These are phyloP conservation scores for Neofelis nebulosa DNA, from an alignment of 2,113 vertebrate species.

Conservation along the genomic window DNA sequence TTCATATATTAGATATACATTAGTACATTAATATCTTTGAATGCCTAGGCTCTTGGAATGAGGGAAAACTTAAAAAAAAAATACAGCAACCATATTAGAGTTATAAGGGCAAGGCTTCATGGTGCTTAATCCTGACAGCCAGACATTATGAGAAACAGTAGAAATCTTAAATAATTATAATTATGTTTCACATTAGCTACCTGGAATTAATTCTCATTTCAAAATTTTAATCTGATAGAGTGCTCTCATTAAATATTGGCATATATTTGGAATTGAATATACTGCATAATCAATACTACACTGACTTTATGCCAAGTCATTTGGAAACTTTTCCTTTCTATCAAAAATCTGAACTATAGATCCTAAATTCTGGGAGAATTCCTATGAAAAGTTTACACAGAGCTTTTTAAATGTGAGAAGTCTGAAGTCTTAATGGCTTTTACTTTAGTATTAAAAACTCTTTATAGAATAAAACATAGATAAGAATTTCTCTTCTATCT, in stretches of 20 bases:
- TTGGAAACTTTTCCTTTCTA: not conserved
- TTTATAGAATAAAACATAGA: not conserved
- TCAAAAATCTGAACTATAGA: slow-evolving; percentile 9
- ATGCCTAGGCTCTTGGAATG: not conserved
- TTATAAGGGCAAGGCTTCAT: not conserved
- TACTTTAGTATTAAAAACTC: not conserved
- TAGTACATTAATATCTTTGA: not conserved
- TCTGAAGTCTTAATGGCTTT: not conserved
- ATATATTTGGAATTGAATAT: not conserved
- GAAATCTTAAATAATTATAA: not conserved
- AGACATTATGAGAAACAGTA: not conserved
- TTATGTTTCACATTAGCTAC: not conserved
- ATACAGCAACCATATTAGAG: not conserved
- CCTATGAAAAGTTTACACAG: not conserved
- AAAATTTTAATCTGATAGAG: slow-evolving; percentile 40
- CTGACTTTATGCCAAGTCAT: not conserved
- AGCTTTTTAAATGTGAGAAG: slow-evolving; percentile 37
- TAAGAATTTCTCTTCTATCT: not conserved
- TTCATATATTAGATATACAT: not conserved
- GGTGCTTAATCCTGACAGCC: not conserved
- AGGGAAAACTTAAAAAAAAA: not conserved
- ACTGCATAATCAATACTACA: not conserved
- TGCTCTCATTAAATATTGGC: slow-evolving; percentile 26
- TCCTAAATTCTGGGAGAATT: not conserved
- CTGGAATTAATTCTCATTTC: slow-evolving; percentile 3